A percentile compares a stretch with the other conserved stretches of the same genome.
Conservation (phyloP, 2,888 invertebrate genomes). For the Luffia ferchaultella region DNA sequence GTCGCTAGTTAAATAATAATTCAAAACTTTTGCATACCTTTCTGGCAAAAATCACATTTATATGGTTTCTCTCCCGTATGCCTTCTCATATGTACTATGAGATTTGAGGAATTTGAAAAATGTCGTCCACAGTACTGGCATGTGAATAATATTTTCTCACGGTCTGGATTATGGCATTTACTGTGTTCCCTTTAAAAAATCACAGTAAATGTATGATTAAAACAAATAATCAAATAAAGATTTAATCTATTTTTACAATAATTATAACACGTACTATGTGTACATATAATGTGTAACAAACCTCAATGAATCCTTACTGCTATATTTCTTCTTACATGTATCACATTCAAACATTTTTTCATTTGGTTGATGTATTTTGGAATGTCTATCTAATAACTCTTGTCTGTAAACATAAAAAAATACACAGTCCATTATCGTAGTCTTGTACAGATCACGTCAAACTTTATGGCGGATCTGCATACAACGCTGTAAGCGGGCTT, state of each 20-base stretch:
- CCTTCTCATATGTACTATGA: slow-evolving; percentile 72
- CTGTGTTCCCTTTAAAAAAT: neutral
- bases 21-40: no score
- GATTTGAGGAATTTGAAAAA: slow-evolving; percentile 68
- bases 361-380: slow-evolving; percentile 65
- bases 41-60: slow-evolving; percentile 69
- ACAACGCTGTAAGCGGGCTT: no score
- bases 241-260: no score
- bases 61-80: slow-evolving; percentile 74
- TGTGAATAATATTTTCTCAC: slow-evolving; percentile 19
- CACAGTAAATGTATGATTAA: neutral
- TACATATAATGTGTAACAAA: slow-evolving; percentile 18
- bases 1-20: no score
- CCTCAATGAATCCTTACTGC: slow-evolving; percentile 65
- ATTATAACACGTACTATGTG: neutral
- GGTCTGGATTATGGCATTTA: slow-evolving; percentile 36
- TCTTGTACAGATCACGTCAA: no score
- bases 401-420: slow-evolving; percentile 48
- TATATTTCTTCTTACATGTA: slow-evolving; percentile 66
- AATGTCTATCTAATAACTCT: slow-evolving; percentile 71
- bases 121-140: slow-evolving; percentile 69
- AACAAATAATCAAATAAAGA: neutral
- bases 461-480: no score
- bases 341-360: slow-evolving; percentile 63
- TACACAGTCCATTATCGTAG: no score